Base-by-base conservation (phyloP, 2,888 invertebrate genomes). In the Meganola albula region DNA sequence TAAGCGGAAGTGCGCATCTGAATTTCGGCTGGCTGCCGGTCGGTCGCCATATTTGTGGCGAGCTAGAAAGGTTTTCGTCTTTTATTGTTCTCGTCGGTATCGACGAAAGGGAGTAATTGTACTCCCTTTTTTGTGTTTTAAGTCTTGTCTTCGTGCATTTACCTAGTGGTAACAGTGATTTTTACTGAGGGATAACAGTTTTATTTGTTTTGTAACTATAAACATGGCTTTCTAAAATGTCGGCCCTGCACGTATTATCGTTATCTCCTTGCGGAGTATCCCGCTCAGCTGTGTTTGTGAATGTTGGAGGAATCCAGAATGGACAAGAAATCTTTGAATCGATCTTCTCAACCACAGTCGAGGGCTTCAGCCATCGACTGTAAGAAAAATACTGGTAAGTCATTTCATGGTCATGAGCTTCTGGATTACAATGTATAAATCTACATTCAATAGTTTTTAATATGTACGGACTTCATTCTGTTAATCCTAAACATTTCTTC, bases 181-280 rank as follows among this genome's bases (percentile, higher is more conserved):
- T 59, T 53, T 59, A 61, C 50, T 63, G 56, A 48, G 66, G 4
- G 57, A 61, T 59, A 55, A 55, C 67, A 73, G 87, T 87, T 88
- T 82, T 87, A 82, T 78, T 87, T 87, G 78, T 84, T 75, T 79
- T 76, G 74, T 71, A 76, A n/a, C 76, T 75, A 88, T 84, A 89
- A 91, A 91, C 90, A 92, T 92, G 92, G 92, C 91, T 90, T 91
- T 89, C 89, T 92, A 91, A 91, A 89, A 93, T 93, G 93, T 91
- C 90, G 90, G 87, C 87, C 82, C 82, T 89, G 88, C 89, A 89
- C 84, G 84, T 87, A 87, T 76, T 79, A 79, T 86, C 87, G 80
- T 88, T 88, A 87, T 90, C 92, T 91, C 91, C 91, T 87, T 83
- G 89, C 89, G 92, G 92, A 89, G 89, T 83, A 76, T 69, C 86